A percentile compares a stretch with the other conserved stretches of the same genome.
Evolutionary conservation across 2,797 vertebrate genomes (phyloP).

Genomic region (Capromys pilorides): DNA sequence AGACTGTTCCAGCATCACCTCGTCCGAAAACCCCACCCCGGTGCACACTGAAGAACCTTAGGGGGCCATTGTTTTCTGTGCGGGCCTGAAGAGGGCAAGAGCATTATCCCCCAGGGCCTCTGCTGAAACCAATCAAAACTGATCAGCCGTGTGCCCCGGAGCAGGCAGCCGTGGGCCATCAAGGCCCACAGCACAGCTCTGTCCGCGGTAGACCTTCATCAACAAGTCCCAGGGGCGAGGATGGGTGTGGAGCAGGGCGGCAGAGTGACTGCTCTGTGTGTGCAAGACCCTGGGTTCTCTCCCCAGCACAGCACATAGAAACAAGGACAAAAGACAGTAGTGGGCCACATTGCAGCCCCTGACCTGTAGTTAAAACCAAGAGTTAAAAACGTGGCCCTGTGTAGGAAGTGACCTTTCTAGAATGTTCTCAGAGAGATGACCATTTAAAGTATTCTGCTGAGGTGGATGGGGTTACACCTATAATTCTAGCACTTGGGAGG

Average conservation of each 20-base stretch:
- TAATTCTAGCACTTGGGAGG: neutral
- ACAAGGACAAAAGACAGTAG: too few species aligned
- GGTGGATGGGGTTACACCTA: neutral
- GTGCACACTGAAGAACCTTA: neutral
- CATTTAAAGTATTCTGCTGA: neutral
- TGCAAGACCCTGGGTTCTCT: neutral
- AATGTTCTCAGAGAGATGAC: neutral
- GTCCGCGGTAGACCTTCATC: accelerated
- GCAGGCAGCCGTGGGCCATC: accelerated
- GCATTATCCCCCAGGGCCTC: neutral
- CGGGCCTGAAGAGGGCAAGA: neutral
- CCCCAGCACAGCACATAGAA: neutral
- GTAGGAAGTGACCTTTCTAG: neutral
- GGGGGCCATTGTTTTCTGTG: accelerated
- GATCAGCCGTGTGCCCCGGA: accelerated
- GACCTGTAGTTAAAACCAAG: neutral
- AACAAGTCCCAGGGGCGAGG: accelerated
- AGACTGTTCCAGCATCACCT: accelerated
- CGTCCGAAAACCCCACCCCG: accelerated
- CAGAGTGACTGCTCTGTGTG: accelerated
- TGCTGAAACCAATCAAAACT: too few species aligned
- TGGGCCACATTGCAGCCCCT: neutral
- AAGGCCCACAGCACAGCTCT: accelerated
- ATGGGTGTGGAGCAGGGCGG: neutral
- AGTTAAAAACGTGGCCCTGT: neutral